These are phyloP conservation scores for Panagrolaimus sp. DNA, from an alignment of 1,140 invertebrate genomes.

Conservation along the genomic window DNA sequence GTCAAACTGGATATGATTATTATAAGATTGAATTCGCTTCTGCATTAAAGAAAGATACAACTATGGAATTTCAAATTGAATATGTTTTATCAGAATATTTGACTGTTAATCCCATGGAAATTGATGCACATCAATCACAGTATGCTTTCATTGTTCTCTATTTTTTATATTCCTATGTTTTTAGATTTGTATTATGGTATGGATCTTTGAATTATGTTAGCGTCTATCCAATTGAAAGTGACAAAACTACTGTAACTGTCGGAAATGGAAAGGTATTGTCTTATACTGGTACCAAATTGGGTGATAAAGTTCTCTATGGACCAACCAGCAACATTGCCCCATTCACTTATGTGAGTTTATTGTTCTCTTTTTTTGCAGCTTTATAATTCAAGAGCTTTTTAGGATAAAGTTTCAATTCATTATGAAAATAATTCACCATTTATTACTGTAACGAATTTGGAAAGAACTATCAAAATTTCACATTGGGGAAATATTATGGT, in stretches of 20 bases:
- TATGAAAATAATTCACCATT: slow-evolving; percentile 96
- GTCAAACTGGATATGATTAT: slow-evolving; percentile 15
- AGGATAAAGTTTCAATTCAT: slow-evolving; percentile 66
- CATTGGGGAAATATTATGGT: slow-evolving; percentile 99
- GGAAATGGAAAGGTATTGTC: slow-evolving; percentile 39
- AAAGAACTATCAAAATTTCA: slow-evolving; percentile 85
- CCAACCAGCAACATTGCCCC: slow-evolving; percentile 46
- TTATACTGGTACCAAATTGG: slow-evolving; percentile 38
- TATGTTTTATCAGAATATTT: slow-evolving; percentile 38
- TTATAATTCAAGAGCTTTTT: slow-evolving; percentile 16
- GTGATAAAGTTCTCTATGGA: slow-evolving; percentile 43
- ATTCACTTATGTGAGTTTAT: slow-evolving; percentile 22
- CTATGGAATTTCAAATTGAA: slow-evolving; percentile 35
- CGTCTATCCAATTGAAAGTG: slow-evolving; percentile 40
- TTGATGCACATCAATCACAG: slow-evolving; percentile 51
- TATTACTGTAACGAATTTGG: slow-evolving; percentile 76
- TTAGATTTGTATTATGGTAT: slow-evolving; percentile 47
- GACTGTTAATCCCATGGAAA: slow-evolving; percentile 41
- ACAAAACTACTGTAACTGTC: slow-evolving; percentile 38
- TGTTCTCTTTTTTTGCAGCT: slow-evolving; percentile 2
- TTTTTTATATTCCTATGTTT: too few species aligned
- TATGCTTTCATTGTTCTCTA: too few species aligned
- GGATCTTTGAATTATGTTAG: slow-evolving; percentile 39
- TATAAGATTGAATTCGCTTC: slow-evolving; percentile 50
- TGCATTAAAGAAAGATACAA: slow-evolving; percentile 33